Base-by-base conservation (phyloP, 2,797 vertebrate genomes). In the Eutrigla gurnardus region DNA sequence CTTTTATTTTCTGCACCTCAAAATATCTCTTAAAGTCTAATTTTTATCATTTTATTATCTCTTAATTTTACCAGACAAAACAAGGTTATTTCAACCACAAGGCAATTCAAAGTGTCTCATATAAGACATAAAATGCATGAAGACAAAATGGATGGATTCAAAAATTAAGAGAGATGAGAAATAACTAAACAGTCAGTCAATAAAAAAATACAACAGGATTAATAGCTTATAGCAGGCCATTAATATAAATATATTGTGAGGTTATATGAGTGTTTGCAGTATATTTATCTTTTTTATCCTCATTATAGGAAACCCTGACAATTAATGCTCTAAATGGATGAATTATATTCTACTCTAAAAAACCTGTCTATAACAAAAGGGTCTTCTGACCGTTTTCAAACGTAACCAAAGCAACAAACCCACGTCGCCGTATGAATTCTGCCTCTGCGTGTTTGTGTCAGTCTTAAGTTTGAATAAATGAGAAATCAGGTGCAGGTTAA, bases 401-500 rank as follows among this genome's bases (percentile, higher is more conserved):
- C 18, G 7, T 1, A 12, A 17, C 13, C 2, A 7, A 58, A 6
- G 3, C 46, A 62, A 46, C 11, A 3, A 65, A 32, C 18, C 25
- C 35, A 42, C 17, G 3, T 4, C 7, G 2, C 18, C 3, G 2
- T 12, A 2, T 54, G 52, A 46, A 43, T 61, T 64, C 42, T 7
- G 13, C 25, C 2, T 47, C 0, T 52, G 3, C 7, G 12, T 62
- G 17, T 72, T 37, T 71, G n/a, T 57, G 46, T 68, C 47, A 12
- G 12, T 42, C 59, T 55, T 32, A 49, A 62, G 53, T 75, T 87
- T 78, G 78, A 76, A 80, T 90, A 86, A 87, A 85, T 75, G 74
- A 83, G 65, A 79, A 93, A 92, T 93, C 93, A 93, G 94, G 93
- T 92, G 59, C 94, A 95, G 96, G 96, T 96, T 96, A 97, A 96